These are phyloP conservation scores for Phylloscopus whistleri DNA, from an alignment of 2,113 vertebrate species.

Conservation along the genomic window DNA sequence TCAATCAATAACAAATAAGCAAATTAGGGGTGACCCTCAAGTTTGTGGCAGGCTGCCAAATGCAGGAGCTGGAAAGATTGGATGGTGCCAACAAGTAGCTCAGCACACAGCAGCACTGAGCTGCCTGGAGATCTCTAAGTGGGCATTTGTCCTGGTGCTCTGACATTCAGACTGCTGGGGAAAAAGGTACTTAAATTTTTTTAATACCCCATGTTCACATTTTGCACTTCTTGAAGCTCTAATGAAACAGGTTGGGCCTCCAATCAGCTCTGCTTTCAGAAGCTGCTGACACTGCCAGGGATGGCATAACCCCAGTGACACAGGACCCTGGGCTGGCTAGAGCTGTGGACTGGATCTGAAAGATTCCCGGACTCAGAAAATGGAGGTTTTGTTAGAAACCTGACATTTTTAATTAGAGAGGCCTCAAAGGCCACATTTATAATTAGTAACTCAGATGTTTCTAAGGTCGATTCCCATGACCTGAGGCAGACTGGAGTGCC, in stretches of 20 bases:
- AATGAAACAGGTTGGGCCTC: not conserved
- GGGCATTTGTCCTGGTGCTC: not conserved
- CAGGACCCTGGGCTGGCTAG: not conserved
- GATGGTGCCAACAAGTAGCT: not conserved
- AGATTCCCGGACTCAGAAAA: not conserved
- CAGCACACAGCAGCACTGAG: not conserved
- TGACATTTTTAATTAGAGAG: not conserved
- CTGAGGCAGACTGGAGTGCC: not conserved
- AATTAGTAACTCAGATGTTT: not conserved
- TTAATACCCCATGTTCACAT: not conserved
- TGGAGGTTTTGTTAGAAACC: not conserved
- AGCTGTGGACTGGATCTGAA: not conserved
- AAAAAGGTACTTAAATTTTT: not conserved
- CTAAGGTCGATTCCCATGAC: not conserved
- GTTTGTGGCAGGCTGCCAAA: not conserved
- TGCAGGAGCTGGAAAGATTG: not conserved
- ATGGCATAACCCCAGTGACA: not conserved
- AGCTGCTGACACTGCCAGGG: not conserved
- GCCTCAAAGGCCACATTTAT: not conserved
- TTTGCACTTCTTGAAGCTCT: not conserved
- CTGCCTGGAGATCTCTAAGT: not conserved
- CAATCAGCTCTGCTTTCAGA: not conserved
- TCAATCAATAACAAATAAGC: not conserved
- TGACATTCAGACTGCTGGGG: not conserved
- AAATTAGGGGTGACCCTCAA: not conserved